A percentile compares a stretch with the other conserved stretches of the same genome.
phyloP scores from a whole-genome alignment of 2,888 invertebrate genomes.

The Iselma pallidipennis region DNA sequence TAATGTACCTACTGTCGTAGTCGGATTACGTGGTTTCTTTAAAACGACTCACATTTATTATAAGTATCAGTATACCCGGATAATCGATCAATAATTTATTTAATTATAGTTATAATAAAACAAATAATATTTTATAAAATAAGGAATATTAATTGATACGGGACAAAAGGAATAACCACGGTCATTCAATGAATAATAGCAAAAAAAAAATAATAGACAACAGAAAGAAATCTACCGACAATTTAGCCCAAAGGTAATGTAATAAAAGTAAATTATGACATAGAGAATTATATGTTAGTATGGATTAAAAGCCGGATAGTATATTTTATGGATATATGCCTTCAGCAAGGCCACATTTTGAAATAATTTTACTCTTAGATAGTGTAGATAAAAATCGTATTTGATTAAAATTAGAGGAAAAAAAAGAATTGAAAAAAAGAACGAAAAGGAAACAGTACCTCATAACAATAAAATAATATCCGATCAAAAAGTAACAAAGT shows the following conservation, averaged over 20 bases:
- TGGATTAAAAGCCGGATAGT: constrained; percentile 1
- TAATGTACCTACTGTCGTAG: no score
- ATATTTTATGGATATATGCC: background rate
- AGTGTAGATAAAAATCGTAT: background rate
- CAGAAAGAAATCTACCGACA: background rate
- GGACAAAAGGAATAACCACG: no score
- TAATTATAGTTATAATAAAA: no score
- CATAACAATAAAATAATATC: no score
- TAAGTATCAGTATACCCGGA: no score
- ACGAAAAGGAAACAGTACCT: background rate
- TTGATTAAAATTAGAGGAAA: background rate
- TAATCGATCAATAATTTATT: no score
- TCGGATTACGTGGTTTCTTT: no score
- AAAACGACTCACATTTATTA: no score
- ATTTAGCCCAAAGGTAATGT: background rate
- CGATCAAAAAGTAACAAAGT: no score
- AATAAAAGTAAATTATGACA: constrained; percentile 3
- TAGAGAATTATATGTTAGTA: constrained; percentile 1
- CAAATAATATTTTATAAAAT: no score
- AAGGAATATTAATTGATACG: no score
- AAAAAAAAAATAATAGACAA: background rate
- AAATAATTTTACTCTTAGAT: background rate
- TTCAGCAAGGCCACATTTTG: constrained; percentile 1
- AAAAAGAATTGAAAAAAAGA: no score
- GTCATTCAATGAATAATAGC: background rate